Percentiles rank a stretch among this genome's conserved stretches.
These are phyloP conservation scores for Phaenicophaeus curvirostris DNA, from an alignment of 2,797 vertebrate genomes.

Conservation along the genomic window DNA sequence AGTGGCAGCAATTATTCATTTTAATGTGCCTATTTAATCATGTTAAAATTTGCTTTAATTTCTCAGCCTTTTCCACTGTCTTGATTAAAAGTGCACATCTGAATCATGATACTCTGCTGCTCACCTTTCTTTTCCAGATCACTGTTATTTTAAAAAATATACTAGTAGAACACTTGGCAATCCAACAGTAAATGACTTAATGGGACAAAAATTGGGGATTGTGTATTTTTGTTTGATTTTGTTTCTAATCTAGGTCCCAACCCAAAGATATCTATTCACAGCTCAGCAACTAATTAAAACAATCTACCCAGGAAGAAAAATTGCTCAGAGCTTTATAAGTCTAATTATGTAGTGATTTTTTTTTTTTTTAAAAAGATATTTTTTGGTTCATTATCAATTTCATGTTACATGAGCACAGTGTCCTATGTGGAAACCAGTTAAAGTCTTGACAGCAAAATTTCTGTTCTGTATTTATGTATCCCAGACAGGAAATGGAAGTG, in stretches of 20 bases:
- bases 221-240: not conserved
- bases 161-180: not conserved
- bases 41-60: conserved; percentile 40
- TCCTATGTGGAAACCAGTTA: not conserved
- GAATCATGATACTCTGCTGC: not conserved
- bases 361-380: not conserved
- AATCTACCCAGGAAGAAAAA: not conserved
- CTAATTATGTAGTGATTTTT: not conserved
- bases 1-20: conserved; percentile 34
- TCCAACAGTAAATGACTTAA: not conserved
- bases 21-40: conserved; percentile 45
- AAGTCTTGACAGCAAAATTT: not conserved
- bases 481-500: not conserved
- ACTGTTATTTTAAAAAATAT: not conserved
- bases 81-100: not conserved
- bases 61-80: conserved; percentile 23
- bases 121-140: not conserved
- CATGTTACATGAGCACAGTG: not conserved
- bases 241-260: not conserved
- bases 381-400: not conserved
- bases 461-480: not conserved
- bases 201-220: not conserved
- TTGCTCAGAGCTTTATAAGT: not conserved
- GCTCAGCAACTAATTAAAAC: not conserved
- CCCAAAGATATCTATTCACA: not conserved